These are phyloP conservation scores for Paralvinella palmiformis DNA, from an alignment of 1,140 invertebrate species.

Conservation along the genomic window DNA sequence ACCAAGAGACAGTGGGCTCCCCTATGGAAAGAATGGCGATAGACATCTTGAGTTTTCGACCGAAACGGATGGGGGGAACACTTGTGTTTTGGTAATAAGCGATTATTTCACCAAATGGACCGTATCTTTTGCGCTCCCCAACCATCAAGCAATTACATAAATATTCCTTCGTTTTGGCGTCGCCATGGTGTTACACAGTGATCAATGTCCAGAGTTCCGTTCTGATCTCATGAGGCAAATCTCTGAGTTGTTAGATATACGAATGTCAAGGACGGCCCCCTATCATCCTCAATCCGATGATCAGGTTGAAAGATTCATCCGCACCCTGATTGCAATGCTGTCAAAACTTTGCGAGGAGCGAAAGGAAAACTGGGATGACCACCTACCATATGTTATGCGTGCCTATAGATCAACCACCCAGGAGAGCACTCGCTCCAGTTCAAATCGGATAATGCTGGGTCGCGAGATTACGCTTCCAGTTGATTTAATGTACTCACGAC, in stretches of 20 bases:
- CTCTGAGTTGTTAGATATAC: constrained; percentile 19
- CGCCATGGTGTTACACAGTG: constrained; percentile 35
- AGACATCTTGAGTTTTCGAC: constrained; percentile 21
- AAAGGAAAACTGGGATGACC: constrained; percentile 24
- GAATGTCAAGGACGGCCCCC: constrained; percentile 19
- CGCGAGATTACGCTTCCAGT: constrained; percentile 22
- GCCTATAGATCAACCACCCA: constrained; percentile 25
- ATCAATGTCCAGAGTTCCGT: constrained; percentile 36
- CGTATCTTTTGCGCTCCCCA: not conserved
- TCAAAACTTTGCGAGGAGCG: constrained; percentile 24
- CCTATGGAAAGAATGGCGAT: constrained; percentile 13
- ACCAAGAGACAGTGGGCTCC: not conserved
- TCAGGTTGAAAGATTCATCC: constrained; percentile 26
- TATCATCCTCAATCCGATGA: constrained; percentile 24
- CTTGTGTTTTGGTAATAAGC: constrained; percentile 1
- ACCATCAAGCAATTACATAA: constrained; percentile 29
- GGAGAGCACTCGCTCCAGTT: constrained; percentile 24
- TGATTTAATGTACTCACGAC: constrained; percentile 23
- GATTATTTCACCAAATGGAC: constrained; percentile 4
- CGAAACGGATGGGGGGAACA: constrained; percentile 12
- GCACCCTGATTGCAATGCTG: constrained; percentile 25
- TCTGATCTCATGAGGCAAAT: constrained; percentile 20
- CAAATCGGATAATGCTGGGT: constrained; percentile 25
- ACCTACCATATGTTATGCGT: constrained; percentile 22
- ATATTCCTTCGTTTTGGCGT: constrained; percentile 40